Evolutionary conservation across 2,888 invertebrate genomes (phyloP), one percentile per base, ranked within the genome.

Genomic region (Falcaria lacertinaria): DNA sequence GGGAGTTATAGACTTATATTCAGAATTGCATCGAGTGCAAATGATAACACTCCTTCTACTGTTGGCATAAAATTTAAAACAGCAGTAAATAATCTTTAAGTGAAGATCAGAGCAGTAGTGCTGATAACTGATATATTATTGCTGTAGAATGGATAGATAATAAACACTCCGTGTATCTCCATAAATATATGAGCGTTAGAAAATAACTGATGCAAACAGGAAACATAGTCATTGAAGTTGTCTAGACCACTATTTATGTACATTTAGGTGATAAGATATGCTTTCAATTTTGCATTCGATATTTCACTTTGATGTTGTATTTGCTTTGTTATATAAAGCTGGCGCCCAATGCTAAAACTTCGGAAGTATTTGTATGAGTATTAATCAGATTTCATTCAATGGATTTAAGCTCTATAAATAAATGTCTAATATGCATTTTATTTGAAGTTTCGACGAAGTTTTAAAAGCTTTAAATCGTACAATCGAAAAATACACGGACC

Each of bases 141-240:
- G 57, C 60, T 48, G 53, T 50, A 59, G 52, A 61, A 64, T 61
- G 67, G 67, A 74, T 73, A 74, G 63, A 66, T 69, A 72, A 68
- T 65, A 62, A 58, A 55, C 52, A 54, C 50, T 50, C 57, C 55
- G 46, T 47, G 37, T 33, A 41, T 44, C 33, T 35, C 42, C 42
- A 52, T 52, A 50, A 59, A 57, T 52, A 43, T 44, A 49, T 48
- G 44, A 48, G 43, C 46, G 44, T 28, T 41, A 52, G 53, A 46
- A 43, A n/a, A n/a, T n/a, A 43, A 13, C 43, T 41, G 41, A 47
- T 42, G 39, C 43, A 35, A 45, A 44, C 43, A 34, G 42, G 43
- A 47, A 51, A 45, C 43, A 22, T 37, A 44, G 11, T 11, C 28
- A 11, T 28, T 28, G 11, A 11, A 11, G 11, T 11, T 11, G 28